Evolutionary conservation across 2,888 invertebrate species (phyloP).

Genomic region (Drosophila dives): DNA sequence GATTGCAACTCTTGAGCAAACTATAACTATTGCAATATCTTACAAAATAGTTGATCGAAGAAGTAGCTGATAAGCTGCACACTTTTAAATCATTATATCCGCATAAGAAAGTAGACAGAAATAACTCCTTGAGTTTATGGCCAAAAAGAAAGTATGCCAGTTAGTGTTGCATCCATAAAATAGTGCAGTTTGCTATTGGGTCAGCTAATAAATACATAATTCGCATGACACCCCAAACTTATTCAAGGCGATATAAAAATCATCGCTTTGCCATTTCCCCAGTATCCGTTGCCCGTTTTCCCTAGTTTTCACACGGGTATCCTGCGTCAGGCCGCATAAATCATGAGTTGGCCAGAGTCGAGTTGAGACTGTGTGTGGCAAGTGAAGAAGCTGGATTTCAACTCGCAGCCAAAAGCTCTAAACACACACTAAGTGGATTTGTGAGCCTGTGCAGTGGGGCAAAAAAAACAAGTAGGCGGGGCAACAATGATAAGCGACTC

Average conservation of each 20-base stretch:
- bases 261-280: constrained; percentile 6
- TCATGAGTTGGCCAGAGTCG: constrained; percentile 49
- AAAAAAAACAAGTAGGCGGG: constrained; percentile 27
- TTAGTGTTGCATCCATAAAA: neutral
- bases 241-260: constrained; percentile 71
- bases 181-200: constrained; percentile 60
- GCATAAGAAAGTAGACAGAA: neutral
- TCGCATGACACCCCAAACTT: constrained; percentile 60
- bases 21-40: neutral
- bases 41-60: neutral
- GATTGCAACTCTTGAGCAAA: neutral
- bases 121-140: constrained; percentile 14
- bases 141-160: neutral
- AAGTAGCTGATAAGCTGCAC: neutral
- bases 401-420: constrained; percentile 35
- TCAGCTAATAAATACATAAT: constrained; percentile 59
- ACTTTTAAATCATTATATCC: neutral
- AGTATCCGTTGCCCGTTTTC: neutral
- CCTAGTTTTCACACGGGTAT: neutral
- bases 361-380: constrained; percentile 10
- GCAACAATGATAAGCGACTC: constrained; percentile 69
- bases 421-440: constrained; percentile 80
- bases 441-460: constrained; percentile 26
- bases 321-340: constrained; percentile 47
- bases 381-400: constrained; percentile 8